Percentiles rank a stretch among this genome's conserved stretches.
Conservation (phyloP, 2,888 invertebrate genomes). For the Drosophila pseudotalamancana region DNA sequence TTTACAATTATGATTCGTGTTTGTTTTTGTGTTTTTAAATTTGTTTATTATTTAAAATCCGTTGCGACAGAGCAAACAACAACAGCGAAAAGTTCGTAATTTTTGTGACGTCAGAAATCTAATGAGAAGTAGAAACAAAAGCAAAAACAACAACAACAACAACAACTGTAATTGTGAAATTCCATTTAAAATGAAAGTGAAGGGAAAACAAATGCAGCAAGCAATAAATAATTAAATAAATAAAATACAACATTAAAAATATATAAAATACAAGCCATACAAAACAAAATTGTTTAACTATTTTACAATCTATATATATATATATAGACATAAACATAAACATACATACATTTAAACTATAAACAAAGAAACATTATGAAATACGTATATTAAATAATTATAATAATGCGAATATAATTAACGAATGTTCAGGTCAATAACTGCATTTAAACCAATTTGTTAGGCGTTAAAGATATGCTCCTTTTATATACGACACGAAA, state of each 20-base stretch:
- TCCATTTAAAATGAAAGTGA: conserved; percentile 26
- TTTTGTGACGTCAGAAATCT: conserved; percentile 84
- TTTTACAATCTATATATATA: conserved; percentile 52
- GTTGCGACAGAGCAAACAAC: conserved; percentile 75
- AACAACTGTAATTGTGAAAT: conserved; percentile 26
- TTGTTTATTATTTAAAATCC: conserved; percentile 81
- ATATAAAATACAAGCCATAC: conserved; percentile 35
- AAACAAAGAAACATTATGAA: conserved; percentile 44
- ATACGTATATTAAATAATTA: conserved; percentile 36
- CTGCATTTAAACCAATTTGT: conserved; percentile 75
- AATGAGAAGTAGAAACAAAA: conserved; percentile 50
- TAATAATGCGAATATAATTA: conserved; percentile 47
- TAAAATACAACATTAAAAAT: conserved; percentile 9
- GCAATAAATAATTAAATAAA: conserved; percentile 36
- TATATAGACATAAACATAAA: conserved; percentile 31
- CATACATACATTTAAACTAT: conserved; percentile 30
- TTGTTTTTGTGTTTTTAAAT: conserved; percentile 3
- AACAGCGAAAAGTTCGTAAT: conserved; percentile 77
- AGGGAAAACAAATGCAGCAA: conserved; percentile 30
- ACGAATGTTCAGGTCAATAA: conserved; percentile 81
- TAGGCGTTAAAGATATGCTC: conserved; percentile 66
- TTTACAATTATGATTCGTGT: too few species aligned
- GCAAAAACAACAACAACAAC: conserved; percentile 6
- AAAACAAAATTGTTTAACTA: conserved; percentile 57
- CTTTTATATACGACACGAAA: conserved; percentile 48